Evolutionary conservation across 2,113 vertebrate species (phyloP), one percentile per base, ranked within the genome.

Genomic region (Monopterus albus): DNA sequence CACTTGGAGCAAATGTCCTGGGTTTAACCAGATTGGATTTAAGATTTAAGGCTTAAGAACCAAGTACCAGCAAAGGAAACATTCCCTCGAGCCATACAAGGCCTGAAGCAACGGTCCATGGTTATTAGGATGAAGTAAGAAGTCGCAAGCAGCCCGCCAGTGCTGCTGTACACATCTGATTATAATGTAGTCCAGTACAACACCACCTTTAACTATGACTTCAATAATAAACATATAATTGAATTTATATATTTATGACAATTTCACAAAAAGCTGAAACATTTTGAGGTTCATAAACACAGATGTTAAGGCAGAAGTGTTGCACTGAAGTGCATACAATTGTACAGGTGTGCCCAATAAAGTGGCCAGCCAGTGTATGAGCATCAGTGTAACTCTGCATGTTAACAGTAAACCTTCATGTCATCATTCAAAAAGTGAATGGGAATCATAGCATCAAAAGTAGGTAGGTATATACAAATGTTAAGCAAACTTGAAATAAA

Each of bases 21-120:
- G 42, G 46, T 71, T 59, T 40, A 75, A 50, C 14, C 60, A 63
- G 76, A 79, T 82, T 74, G 77, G 82, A 88, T 86, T 91, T 89
- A 86, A 84, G 62, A 78, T 56, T 84, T 85, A 83, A 42, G 64
- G 35, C 55, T 84, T 83, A 81, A 72, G 68, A 61, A 70, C 28
- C 28, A 21, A 65, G 42, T 36, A 50, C 52, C n/a, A 59, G 75
- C 50, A 79, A 62, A 79, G 40, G 62, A 82, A 78, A 59, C 35
- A 17, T 62, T 64, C 38, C 45, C 55, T 43, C 18, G 51, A 83
- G 63, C 80, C 90, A 72, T 86, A 87, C 69, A 90, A 85, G 84
- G 84, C 47, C 68, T 56, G 81, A 63, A 56, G 70, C 73, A 75
- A 51, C 20, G 49, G 71, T 66, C 72, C 67, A 43, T 81, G 75